These are phyloP conservation scores for Seriola rivoliana DNA, from an alignment of 2,113 vertebrate species.

Conservation along the genomic window DNA sequence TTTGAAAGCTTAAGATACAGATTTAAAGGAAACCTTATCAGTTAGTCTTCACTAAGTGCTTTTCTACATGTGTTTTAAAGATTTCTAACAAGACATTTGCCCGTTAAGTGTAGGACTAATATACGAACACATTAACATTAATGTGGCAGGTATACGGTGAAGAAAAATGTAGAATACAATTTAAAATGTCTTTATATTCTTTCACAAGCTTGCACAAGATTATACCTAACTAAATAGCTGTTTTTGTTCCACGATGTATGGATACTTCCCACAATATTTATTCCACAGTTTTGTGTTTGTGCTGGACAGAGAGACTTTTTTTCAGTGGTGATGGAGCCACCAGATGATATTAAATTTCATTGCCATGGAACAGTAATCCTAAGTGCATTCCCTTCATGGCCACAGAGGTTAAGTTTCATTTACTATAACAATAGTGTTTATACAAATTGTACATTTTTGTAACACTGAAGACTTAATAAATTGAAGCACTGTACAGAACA, in stretches of 20 bases:
- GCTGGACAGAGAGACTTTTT: slow-evolving; percentile 21
- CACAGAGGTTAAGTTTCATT: slow-evolving; percentile 65
- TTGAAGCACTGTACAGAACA: slow-evolving; percentile 66
- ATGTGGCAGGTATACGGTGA: neutral
- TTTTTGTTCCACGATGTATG: slow-evolving; percentile 34
- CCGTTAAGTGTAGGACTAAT: slow-evolving; percentile 37
- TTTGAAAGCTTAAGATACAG: slow-evolving; percentile 52
- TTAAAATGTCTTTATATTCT: slow-evolving; percentile 14
- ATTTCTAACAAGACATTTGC: slow-evolving; percentile 38
- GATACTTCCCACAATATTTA: slow-evolving; percentile 53
- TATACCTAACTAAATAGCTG: slow-evolving; percentile 18
- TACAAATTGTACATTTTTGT: slow-evolving; percentile 85
- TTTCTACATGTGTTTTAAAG: slow-evolving; percentile 58
- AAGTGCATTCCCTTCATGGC: slow-evolving; percentile 61
- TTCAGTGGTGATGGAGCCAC: slow-evolving; percentile 25
- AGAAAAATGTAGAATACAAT: neutral
- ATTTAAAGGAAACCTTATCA: slow-evolving; percentile 60
- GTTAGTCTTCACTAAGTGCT: slow-evolving; percentile 66
- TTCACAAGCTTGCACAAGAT: slow-evolving; percentile 53
- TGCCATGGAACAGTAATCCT: slow-evolving; percentile 46
- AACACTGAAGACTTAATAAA: slow-evolving; percentile 84
- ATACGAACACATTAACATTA: slow-evolving; percentile 2
- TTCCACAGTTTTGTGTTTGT: slow-evolving; percentile 42
- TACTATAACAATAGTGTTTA: slow-evolving; percentile 73
- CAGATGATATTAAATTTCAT: slow-evolving; percentile 43